Evolutionary conservation across 2,113 vertebrate species (phyloP).

Genomic region (Pachypanchax playfairii): DNA sequence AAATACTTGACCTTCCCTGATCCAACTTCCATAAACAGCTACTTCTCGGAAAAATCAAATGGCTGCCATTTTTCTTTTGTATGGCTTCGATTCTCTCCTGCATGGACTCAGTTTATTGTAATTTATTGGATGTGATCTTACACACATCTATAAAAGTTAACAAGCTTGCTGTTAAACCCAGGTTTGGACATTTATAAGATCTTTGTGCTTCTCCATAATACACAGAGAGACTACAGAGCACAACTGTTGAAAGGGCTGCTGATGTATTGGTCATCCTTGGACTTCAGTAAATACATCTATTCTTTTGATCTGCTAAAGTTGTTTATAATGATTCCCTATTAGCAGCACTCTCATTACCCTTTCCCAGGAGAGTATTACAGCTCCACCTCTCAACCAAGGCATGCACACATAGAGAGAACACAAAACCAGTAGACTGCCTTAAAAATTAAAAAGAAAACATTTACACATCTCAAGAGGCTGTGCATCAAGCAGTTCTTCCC

Average conservation of each 20-base stretch:
- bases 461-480: no score
- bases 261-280: constrained; percentile 47
- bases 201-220: constrained; percentile 7
- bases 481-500: no score
- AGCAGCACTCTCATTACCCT: constrained; percentile 57
- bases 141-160: constrained; percentile 67
- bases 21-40: constrained; percentile 44
- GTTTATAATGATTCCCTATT: constrained; percentile 72
- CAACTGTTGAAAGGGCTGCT: constrained; percentile 41
- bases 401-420: constrained; percentile 19
- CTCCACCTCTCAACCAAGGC: constrained; percentile 31
- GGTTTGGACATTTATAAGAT: constrained; percentile 64
- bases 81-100: constrained; percentile 31
- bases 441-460: constrained; percentile 72
- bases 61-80: constrained; percentile 35
- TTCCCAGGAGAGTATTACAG: constrained; percentile 58
- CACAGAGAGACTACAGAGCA: constrained; percentile 18
- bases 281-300: constrained; percentile 64
- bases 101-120: constrained; percentile 32
- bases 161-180: constrained; percentile 52
- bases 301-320: constrained; percentile 69
- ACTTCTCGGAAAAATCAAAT: constrained; percentile 26
- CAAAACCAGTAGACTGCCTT: constrained; percentile 37
- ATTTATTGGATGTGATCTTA: constrained; percentile 63
- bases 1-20: constrained; percentile 38